Conservation (phyloP, 2,888 invertebrate species). For the Crematogaster levior region DNA sequence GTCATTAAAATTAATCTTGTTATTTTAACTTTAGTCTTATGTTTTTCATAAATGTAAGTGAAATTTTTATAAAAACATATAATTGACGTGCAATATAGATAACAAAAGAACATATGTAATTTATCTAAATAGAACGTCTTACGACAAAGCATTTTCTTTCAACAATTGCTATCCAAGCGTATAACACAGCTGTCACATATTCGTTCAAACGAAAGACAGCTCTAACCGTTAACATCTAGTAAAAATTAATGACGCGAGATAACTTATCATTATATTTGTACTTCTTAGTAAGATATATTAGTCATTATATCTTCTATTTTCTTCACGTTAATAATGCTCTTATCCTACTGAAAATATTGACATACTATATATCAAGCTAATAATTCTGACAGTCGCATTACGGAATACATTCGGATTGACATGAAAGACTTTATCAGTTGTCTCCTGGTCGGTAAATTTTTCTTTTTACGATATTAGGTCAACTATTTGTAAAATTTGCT, state of each 20-base stretch:
- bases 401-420: background rate
- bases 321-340: background rate
- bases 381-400: background rate
- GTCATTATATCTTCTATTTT: background rate
- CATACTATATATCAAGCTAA: background rate
- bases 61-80: background rate
- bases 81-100: background rate
- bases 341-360: background rate
- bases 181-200: background rate
- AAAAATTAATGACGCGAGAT: slow-evolving; percentile 32
- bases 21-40: background rate
- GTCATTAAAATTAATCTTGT: background rate
- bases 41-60: background rate
- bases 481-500: slow-evolving; percentile 35
- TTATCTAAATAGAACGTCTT: background rate
- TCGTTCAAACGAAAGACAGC: background rate
- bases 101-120: background rate
- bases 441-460: background rate
- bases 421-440: background rate
- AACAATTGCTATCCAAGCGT: background rate
- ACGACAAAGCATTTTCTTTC: background rate
- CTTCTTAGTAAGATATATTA: background rate
- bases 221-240: slow-evolving; percentile 5
- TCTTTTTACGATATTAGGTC: slow-evolving; percentile 20
- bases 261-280: slow-evolving; percentile 27